Conservation (phyloP, 2,797 vertebrate genomes). For the Anolis apletophallus region DNA sequence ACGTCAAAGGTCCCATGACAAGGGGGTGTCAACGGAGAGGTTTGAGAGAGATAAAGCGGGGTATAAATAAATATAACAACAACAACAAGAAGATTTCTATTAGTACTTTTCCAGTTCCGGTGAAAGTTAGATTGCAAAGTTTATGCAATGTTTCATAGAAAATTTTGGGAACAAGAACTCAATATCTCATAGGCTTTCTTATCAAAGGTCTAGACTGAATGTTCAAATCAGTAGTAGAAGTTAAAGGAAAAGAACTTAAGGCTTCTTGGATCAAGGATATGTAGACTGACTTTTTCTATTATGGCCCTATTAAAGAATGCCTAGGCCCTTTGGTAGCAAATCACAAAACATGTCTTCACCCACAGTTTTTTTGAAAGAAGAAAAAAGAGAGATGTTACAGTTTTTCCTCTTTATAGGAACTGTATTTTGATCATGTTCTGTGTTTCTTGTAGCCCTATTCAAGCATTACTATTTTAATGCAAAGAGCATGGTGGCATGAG, state of each 20-base stretch:
- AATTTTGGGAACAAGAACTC: neutral
- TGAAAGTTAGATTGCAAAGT: neutral
- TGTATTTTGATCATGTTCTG: neutral
- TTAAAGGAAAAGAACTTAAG: neutral
- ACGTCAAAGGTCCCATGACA: no score
- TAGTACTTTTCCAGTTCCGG: neutral
- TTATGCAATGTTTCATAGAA: neutral
- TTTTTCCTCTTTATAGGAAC: neutral
- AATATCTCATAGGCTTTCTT: neutral
- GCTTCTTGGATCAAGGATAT: no score
- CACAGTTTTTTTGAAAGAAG: neutral
- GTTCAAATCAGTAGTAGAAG: neutral
- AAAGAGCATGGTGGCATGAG: no score
- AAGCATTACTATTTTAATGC: neutral
- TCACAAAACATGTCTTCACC: neutral
- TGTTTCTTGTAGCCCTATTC: neutral
- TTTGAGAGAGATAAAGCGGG: no score
- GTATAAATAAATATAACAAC: no score
- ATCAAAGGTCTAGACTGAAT: neutral
- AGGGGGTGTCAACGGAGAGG: no score
- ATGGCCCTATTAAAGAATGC: neutral
- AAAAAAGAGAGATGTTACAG: neutral
- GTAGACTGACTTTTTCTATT: neutral
- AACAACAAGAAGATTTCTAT: no score
- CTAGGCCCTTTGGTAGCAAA: neutral